A percentile compares a stretch with the other conserved stretches of the same genome.
These are phyloP conservation scores for Gonioctena quinquepunctata DNA, from an alignment of 1,140 invertebrate species.

Conservation along the genomic window DNA sequence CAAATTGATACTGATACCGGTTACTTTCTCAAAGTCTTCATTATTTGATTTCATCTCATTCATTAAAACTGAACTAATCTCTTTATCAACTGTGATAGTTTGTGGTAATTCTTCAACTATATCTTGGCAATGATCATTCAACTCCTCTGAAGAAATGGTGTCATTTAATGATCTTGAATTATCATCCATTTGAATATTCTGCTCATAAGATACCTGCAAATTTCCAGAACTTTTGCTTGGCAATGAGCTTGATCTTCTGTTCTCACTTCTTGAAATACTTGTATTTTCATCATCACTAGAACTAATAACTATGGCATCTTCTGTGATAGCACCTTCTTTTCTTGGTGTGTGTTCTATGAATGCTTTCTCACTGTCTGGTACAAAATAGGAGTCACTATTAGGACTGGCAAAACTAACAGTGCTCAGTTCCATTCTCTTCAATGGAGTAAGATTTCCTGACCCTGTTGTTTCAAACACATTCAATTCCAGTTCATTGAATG, in stretches of 20 bases:
- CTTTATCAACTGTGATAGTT: too few relatives aligned
- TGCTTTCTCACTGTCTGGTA: conserved; percentile 10
- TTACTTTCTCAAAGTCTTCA: not conserved
- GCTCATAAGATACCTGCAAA: not conserved
- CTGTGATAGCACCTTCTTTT: not conserved
- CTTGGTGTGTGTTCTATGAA: not conserved
- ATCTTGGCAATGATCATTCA: too few relatives aligned
- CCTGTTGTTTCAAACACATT: conserved; percentile 14
- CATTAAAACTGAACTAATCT: too few relatives aligned
- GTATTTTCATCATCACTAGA: conserved; percentile 24
- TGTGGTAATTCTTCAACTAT: too few relatives aligned
- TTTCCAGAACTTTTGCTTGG: not conserved
- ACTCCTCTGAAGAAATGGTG: not conserved
- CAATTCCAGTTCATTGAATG: conserved; percentile 18
- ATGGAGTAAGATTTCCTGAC: not conserved
- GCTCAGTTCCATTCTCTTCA: not conserved
- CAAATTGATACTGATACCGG: too few relatives aligned
- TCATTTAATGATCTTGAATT: too few relatives aligned
- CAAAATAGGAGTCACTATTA: not conserved
- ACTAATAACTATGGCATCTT: conserved; percentile 24
- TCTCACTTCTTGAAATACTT: not conserved
- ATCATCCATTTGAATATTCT: not conserved
- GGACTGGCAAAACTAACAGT: not conserved
- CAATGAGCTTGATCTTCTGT: not conserved
- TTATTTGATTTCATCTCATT: not conserved